Percentiles rank a stretch among this genome's conserved stretches.
Conservation (phyloP, 2,888 invertebrate genomes). For the Nemotelus pantherinus region DNA sequence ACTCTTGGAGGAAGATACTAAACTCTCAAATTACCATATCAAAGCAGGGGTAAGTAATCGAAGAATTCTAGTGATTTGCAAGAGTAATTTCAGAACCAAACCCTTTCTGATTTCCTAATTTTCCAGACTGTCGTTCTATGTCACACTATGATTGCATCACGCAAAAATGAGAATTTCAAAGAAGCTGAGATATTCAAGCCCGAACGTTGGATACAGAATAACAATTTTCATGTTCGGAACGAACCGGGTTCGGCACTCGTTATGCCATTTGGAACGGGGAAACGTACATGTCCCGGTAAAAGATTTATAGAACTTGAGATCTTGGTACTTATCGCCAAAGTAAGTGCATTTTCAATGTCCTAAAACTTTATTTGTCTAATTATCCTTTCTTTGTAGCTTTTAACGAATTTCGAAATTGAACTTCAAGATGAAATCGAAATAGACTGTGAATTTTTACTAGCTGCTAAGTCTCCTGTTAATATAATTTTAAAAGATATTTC, state of each 20-base stretch:
- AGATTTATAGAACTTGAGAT: slow-evolving; percentile 83
- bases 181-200: slow-evolving; percentile 76
- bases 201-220: slow-evolving; percentile 76
- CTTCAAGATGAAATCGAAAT: slow-evolving; percentile 76
- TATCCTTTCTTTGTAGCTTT: slow-evolving; percentile 66
- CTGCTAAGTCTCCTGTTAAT: slow-evolving; percentile 78
- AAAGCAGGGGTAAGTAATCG: slow-evolving; percentile 73
- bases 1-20: slow-evolving; percentile 77
- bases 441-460: slow-evolving; percentile 83
- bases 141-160: slow-evolving; percentile 85
- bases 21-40: slow-evolving; percentile 74
- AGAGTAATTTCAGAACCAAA: neutral
- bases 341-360: slow-evolving; percentile 56
- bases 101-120: slow-evolving; percentile 33
- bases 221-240: slow-evolving; percentile 59
- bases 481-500: slow-evolving; percentile 71
- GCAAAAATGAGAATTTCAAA: slow-evolving; percentile 78
- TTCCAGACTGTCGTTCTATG: slow-evolving; percentile 79
- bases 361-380: neutral
- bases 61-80: neutral
- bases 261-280: slow-evolving; percentile 82
- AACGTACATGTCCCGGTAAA: slow-evolving; percentile 86
- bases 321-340: slow-evolving; percentile 78
- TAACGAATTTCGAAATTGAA: slow-evolving; percentile 76
- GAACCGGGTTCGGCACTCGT: slow-evolving; percentile 73